Percentiles rank a stretch among this genome's conserved stretches.
phyloP scores from a whole-genome alignment of 2,888 invertebrate genomes.

The Stomorhina lunata region DNA sequence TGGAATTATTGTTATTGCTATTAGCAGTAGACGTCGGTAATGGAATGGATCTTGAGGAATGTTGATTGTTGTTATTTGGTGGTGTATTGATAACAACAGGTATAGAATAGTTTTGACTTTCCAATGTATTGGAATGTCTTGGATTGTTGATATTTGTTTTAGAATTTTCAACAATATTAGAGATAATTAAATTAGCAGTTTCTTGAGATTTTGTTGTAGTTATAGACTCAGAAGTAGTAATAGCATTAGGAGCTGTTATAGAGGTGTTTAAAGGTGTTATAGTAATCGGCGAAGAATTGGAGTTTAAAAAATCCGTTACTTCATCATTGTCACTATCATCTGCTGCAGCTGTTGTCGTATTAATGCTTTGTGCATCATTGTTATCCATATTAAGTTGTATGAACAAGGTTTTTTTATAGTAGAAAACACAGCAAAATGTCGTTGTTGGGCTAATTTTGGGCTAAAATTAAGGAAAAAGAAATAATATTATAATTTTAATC shows the following conservation, averaged over 20 bases:
- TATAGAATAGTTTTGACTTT: conserved; percentile 76
- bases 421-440: neutral
- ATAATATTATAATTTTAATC: no score
- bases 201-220: neutral
- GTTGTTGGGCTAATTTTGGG: no score
- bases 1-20: conserved; percentile 69
- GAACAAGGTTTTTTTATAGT: neutral
- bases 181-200: neutral
- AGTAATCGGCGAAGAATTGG: conserved; percentile 71
- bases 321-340: conserved; percentile 80
- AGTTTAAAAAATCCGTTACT: conserved; percentile 79
- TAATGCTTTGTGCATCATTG: conserved; percentile 48
- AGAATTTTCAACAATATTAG: neutral
- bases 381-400: conserved; percentile 70
- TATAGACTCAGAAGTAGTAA: neutral
- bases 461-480: no score
- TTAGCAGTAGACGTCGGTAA: neutral
- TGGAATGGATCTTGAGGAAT: neutral
- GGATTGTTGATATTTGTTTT: neutral
- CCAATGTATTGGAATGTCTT: conserved; percentile 51
- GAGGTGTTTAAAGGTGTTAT: conserved; percentile 14
- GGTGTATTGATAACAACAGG: conserved; percentile 76
- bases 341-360: conserved; percentile 70
- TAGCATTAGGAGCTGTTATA: neutral
- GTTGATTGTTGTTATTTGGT: conserved; percentile 47